A percentile compares a stretch with the other conserved stretches of the same genome.
These are phyloP conservation scores for Sciurus vulgaris DNA, from an alignment of 2,797 vertebrate species.

Conservation along the genomic window DNA sequence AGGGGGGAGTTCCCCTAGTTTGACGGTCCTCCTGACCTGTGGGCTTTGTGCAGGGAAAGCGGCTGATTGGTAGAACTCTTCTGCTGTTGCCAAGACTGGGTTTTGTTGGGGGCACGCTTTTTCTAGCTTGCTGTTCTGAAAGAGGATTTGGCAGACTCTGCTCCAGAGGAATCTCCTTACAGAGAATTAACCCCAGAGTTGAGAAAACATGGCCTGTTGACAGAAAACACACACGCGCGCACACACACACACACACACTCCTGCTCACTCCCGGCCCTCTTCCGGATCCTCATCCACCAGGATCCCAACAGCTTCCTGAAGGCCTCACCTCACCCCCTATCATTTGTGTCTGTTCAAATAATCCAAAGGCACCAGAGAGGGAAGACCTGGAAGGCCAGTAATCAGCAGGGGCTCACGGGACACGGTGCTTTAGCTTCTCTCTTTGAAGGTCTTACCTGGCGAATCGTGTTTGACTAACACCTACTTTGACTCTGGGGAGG, in stretches of 20 bases:
- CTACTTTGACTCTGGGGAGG: conserved; percentile 84
- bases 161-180: conserved; percentile 41
- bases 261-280: background rate
- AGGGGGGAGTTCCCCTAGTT: background rate
- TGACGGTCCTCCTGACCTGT: background rate
- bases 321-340: background rate
- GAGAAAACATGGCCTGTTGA: conserved; percentile 81
- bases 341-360: conserved; percentile 65
- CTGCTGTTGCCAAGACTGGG: conserved; percentile 25
- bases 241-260: background rate
- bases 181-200: conserved; percentile 75
- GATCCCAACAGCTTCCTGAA: conserved; percentile 57
- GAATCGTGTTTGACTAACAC: conserved; percentile 89
- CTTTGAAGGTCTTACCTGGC: conserved; percentile 87
- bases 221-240: conserved; percentile 71
- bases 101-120: conserved; percentile 57
- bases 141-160: conserved; percentile 28
- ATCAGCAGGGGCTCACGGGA: conserved; percentile 79
- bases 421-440: conserved; percentile 84
- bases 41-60: background rate
- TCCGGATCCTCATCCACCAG: conserved; percentile 44
- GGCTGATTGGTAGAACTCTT: background rate
- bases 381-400: conserved; percentile 70
- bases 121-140: conserved; percentile 31
- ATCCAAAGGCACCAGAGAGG: background rate